Base-by-base conservation (phyloP, 2,888 invertebrate species). In the Drosophila bunnanda region DNA sequence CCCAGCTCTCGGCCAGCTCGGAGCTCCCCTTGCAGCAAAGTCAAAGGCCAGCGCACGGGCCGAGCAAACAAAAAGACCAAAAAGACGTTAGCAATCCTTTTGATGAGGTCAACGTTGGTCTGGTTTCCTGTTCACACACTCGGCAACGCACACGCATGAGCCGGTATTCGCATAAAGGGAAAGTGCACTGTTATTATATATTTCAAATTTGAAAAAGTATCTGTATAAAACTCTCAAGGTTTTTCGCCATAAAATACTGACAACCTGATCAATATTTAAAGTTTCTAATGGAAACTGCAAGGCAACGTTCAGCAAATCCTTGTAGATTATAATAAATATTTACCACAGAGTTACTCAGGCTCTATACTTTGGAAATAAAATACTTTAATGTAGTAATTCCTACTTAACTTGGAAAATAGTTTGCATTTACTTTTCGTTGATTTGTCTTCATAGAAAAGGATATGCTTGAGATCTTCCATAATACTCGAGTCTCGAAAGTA, bases 21-120 rank as follows among this genome's bases (percentile, higher is more conserved):
- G 36, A 39, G 9, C 25, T 60, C 36, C 48, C 56, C 28, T 53
- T 56, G 46, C 48, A 41, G 56, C 82, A 76, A 78, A 89, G 90
- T 89, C 89, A 85, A 85, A 89, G 90, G 88, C 90, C 88, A 75
- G 67, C 36, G 66, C 44, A 60, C 77, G 69, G 72, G 68, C 79
- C 88, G 53, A 76, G 75, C 77, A 86, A 86, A 89, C 85, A 85
- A 89, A 89, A 85, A 83, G 89, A 84, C 89, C 85, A 80, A 87
- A 88, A 89, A 86, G 90, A 86, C 89, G 86, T 77, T 85, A 89
- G 71, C 74, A 81, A 90, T 86, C 86, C 86, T 89, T 89, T 86
- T 86, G 86, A 86, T 86, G 86, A 86, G 86, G 86, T 86, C 90
- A 89, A 86, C 84, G 79, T 77, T 76, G 80, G 77, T 85, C 81